Evolutionary conservation across 2,797 vertebrate species (phyloP).

Genomic region (Schizopygopsis pylzovi): DNA sequence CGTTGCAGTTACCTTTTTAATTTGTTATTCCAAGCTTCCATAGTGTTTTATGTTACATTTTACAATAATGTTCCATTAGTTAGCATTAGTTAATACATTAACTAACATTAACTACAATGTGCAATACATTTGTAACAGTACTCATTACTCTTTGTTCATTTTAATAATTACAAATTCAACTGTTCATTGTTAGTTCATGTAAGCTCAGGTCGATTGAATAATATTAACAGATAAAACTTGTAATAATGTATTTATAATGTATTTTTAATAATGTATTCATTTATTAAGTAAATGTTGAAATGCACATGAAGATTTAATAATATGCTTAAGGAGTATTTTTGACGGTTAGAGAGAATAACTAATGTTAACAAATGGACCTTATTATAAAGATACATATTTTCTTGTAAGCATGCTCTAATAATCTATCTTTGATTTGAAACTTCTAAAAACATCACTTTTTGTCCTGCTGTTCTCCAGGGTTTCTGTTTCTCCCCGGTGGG

Average conservation of each 20-base stretch:
- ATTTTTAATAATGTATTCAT: no score
- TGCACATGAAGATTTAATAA: neutral
- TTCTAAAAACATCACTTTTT: neutral
- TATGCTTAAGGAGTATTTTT: neutral
- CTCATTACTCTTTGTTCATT: neutral
- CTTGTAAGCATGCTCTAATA: neutral
- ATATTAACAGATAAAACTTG: no score
- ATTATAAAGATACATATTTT: neutral
- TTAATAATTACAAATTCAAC: neutral
- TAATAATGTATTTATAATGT: no score
- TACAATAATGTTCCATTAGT: neutral
- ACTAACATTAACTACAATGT: neutral
- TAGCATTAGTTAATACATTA: neutral
- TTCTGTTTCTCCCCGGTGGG: constrained; percentile 66
- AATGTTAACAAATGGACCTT: no score
- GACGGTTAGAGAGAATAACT: no score
- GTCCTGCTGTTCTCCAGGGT: constrained; percentile 48
- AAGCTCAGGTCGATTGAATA: neutral
- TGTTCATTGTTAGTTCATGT: neutral
- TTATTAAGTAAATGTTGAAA: no score
- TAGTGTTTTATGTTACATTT: no score
- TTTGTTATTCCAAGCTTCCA: no score
- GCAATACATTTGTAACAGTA: neutral
- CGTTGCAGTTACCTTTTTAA: no score
- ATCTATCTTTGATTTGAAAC: neutral